Base-by-base conservation (phyloP, 1,140 invertebrate genomes). In the Sycobia sp. region DNA sequence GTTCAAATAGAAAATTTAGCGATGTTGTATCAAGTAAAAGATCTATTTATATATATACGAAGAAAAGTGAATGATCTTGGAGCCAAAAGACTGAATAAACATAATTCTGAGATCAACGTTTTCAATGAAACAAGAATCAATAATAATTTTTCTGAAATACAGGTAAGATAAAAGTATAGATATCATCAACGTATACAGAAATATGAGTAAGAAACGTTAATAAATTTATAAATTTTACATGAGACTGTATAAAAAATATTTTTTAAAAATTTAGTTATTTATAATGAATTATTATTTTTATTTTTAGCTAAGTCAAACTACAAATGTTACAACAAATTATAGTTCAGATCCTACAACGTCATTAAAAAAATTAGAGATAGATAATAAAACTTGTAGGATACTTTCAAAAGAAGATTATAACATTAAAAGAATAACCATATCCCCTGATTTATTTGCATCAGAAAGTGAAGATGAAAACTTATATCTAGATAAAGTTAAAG, bases 1-100 rank as follows among this genome's bases (percentile, higher is more conserved):
- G 46, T 55, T 29, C 29, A 55, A 67, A 55, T 76, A n/a, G 66
- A 69, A 50, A n/a, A 50, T 25, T 61, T 81, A 13, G 77, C 76
- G 53, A 72, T 68, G 51, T 71, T 67, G 23, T 79, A 80, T 46
- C 62, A 67, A 29, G 43, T 76, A 9, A 41, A 69, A 32, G 59
- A 73, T 51, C 62, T 78, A 22, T 74, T 79, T 57, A 7, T 16
- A 44, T 76, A 74, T 66, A 58, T 76, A 36, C 49, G 68, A 62
- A 54, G 36, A 55, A 71, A 63, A 47, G 51, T 65, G 54, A 41
- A 47, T 56, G 38, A 65, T 49, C 11, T 36, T 29, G 16, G 3
- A 23, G 0, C 2, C 14, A 27, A 39, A 36, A 18, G 23, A 50
- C 4, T 46, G 2, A 16, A 34, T 20, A 16, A 38, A n/a, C n/a